Percentiles rank a stretch among this genome's conserved stretches.
phyloP scores from a whole-genome alignment of 2,888 invertebrate species.

The Diarsia dahlii region DNA sequence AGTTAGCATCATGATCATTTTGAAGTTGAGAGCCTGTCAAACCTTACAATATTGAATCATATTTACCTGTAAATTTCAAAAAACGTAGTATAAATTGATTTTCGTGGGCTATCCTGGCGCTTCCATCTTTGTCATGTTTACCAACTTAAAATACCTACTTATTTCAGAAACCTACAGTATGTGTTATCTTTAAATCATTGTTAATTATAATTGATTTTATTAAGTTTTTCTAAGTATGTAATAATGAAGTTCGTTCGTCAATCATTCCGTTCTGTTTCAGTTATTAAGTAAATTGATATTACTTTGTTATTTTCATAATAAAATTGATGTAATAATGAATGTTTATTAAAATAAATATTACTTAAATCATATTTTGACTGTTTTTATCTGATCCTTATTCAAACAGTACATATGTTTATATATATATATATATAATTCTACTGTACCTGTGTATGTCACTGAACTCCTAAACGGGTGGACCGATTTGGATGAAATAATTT shows the following conservation, averaged over 20 bases:
- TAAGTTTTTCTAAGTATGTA: slow-evolving; percentile 10
- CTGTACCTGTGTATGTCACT: no score
- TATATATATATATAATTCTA: no score
- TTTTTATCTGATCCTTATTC: slow-evolving; percentile 5
- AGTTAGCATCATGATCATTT: no score
- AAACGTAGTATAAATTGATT: no score
- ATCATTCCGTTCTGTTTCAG: slow-evolving; percentile 40
- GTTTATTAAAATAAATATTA: slow-evolving; percentile 46
- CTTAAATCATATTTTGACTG: not conserved
- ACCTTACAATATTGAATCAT: no score
- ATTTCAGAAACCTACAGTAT: not conserved
- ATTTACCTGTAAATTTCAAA: no score
- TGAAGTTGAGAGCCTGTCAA: no score
- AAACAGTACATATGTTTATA: not conserved
- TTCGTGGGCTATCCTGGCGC: no score
- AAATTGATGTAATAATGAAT: slow-evolving; percentile 51
- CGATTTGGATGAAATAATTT: no score
- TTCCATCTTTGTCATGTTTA: not conserved
- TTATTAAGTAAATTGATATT: slow-evolving; percentile 22
- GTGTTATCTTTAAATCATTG: not conserved
- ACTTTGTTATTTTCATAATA: slow-evolving; percentile 26
- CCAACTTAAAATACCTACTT: not conserved
- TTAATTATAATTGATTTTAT: slow-evolving; percentile 5
- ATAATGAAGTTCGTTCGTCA: slow-evolving; percentile 6
- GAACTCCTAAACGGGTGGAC: no score